A percentile compares a stretch with the other conserved stretches of the same genome.
phyloP scores from a whole-genome alignment of 2,888 invertebrate species.

The Metalampra italica region DNA sequence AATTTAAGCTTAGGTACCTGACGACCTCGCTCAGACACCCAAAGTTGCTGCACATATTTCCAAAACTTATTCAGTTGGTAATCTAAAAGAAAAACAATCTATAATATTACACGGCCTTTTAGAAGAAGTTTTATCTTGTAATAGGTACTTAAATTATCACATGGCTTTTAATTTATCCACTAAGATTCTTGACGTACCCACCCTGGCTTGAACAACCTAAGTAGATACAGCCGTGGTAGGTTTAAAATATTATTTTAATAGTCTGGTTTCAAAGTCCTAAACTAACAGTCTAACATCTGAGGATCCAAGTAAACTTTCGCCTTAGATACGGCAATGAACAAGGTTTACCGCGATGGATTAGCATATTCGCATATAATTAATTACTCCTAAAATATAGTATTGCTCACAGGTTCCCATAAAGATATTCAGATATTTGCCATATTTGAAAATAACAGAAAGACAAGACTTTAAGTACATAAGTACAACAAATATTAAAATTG shows the following conservation, averaged over 20 bases:
- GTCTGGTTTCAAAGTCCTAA: constrained; percentile 2
- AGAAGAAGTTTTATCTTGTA: no score
- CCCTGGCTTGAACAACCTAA: no score
- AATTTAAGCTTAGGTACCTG: constrained; percentile 46
- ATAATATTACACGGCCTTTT: not conserved
- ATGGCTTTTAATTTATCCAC: no score
- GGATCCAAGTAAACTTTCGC: not conserved
- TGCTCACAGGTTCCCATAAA: no score
- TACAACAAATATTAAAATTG: no score
- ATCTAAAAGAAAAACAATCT: constrained; percentile 29
- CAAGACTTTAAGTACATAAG: no score
- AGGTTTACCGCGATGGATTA: constrained; percentile 4
- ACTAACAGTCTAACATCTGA: constrained; percentile 6
- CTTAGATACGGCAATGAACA: constrained; percentile 1
- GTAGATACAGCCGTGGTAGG: not conserved
- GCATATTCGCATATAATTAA: not conserved
- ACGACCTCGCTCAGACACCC: constrained; percentile 69
- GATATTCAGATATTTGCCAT: no score
- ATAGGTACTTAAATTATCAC: no score
- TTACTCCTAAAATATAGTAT: not conserved
- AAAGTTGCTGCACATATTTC: constrained; percentile 68
- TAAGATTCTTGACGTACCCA: no score
- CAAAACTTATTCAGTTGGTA: constrained; percentile 71
- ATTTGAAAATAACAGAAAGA: no score
- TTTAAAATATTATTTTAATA: not conserved